Evolutionary conservation across 2,888 invertebrate species (phyloP).

Genomic region (Cistogaster globosa): DNA sequence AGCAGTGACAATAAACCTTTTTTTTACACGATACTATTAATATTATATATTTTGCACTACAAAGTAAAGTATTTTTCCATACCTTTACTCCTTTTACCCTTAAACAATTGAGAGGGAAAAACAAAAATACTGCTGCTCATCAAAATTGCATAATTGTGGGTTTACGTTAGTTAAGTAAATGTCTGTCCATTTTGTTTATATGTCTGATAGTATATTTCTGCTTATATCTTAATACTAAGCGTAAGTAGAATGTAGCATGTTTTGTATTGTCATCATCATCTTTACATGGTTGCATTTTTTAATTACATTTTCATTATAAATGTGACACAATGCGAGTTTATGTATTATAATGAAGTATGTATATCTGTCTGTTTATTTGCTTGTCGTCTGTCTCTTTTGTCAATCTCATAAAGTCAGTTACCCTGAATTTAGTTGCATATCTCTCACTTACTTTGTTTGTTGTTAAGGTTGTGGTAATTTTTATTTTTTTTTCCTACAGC

Average conservation of each 20-base stretch:
- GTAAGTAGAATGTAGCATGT: constrained; percentile 37
- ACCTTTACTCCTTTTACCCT: constrained; percentile 67
- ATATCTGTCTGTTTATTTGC: constrained; percentile 24
- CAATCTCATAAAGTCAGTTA: constrained; percentile 66
- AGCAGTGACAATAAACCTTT: constrained; percentile 69
- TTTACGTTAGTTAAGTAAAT: constrained; percentile 27
- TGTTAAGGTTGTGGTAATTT: constrained; percentile 52
- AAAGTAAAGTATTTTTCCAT: constrained; percentile 56
- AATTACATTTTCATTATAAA: constrained; percentile 67
- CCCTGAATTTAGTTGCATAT: constrained; percentile 42
- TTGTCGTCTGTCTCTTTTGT: constrained; percentile 45
- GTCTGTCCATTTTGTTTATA: not conserved
- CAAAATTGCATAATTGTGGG: constrained; percentile 56
- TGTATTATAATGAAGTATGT: not conserved
- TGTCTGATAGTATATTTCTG: constrained; percentile 1
- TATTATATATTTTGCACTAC: not conserved
- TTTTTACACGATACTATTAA: constrained; percentile 55
- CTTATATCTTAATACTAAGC: not conserved
- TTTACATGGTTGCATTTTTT: constrained; percentile 66
- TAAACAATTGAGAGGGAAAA: constrained; percentile 40
- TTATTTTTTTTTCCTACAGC: constrained; percentile 47
- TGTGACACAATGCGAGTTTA: constrained; percentile 62
- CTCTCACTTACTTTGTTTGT: constrained; percentile 45
- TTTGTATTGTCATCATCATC: constrained; percentile 64
- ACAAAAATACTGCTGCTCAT: constrained; percentile 37